These are phyloP conservation scores for Sceloporus undulatus DNA, from an alignment of 2,113 vertebrate genomes.

Conservation along the genomic window DNA sequence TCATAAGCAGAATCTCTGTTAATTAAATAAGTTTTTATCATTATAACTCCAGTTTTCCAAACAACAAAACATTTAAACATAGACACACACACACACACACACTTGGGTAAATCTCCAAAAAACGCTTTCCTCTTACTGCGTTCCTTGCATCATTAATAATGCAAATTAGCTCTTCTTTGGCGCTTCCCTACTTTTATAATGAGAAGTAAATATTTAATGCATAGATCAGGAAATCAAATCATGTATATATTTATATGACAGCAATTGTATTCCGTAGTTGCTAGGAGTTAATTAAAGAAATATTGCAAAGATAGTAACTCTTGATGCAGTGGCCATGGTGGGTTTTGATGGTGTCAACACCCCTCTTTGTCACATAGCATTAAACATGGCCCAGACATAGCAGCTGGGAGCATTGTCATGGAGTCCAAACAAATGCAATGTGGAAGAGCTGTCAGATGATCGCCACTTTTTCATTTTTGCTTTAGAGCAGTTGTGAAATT, in stretches of 20 bases:
- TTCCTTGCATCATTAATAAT: conserved; percentile 77
- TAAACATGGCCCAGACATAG: conserved; percentile 51
- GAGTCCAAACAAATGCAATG: neutral
- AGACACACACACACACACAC: neutral
- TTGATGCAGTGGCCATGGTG: conserved; percentile 67
- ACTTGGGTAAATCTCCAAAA: conserved; percentile 52
- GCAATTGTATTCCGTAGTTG: conserved; percentile 51
- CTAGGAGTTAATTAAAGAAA: conserved; percentile 61
- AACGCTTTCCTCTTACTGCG: conserved; percentile 42
- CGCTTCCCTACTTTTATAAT: conserved; percentile 65
- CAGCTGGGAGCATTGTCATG: neutral
- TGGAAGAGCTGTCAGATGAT: neutral
- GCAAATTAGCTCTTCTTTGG: conserved; percentile 76
- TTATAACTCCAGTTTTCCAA: conserved; percentile 72
- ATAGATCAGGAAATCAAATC: conserved; percentile 68
- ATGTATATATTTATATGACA: neutral
- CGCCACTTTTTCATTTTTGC: neutral
- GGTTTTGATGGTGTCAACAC: conserved; percentile 57
- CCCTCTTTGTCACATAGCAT: conserved; percentile 63
- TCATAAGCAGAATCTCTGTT: conserved; percentile 73
- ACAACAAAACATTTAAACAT: conserved; percentile 34
- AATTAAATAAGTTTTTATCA: conserved; percentile 77
- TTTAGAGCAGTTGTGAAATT: neutral
- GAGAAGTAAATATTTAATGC: conserved; percentile 79
- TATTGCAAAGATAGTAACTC: conserved; percentile 49